Evolutionary conservation across 64 coral and sea anemone genomes (phyloP), one percentile per base, ranked within the genome.

Genomic region (Porites lutea): DNA sequence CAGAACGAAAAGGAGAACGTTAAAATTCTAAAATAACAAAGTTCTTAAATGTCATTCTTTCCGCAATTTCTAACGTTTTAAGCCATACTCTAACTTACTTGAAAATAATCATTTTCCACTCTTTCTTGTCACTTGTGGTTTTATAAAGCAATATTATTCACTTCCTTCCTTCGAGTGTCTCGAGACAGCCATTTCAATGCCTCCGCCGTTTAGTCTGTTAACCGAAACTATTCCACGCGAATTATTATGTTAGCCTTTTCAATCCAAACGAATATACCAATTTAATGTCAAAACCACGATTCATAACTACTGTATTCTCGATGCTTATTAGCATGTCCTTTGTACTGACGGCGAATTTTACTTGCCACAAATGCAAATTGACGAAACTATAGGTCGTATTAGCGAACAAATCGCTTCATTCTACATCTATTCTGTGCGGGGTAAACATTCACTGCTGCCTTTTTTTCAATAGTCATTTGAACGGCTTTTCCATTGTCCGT

Each of bases 341-440:
- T 84, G 81, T 84, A 52, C 14, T 19, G 61, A 84, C 61, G 62
- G 62, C 81, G 63, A 84, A 84, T 84, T 84, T 84, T 19, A 52
- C 81, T 84, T 84, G 81, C 81, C 68, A 84, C 45, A 84, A 84
- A 84, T 84, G 81, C 81, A 84, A 84, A 84, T 84, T 84, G 59
- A 49, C 45, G 12, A 84, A 84, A 84, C 81, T 84, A 84, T 68
- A 37, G 81, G 81, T 68, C 81, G 81, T 68, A 84, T 84, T 84
- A 84, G 63, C 81, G 62, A 49, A 84, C 62, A 84, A 84, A 84
- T 63, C 81, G 63, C 8, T 48, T 61, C 47, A 77, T 77, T 77
- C 74, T 50, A 59, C 58, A 59, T 13, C 81, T 84, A 84, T 84
- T 84, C 81, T 84, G 7, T 68, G 61, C 16, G 59, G 44, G 62